Percentiles rank a stretch among this genome's conserved stretches.
These are phyloP conservation scores for Centroberyx gerrardi DNA, from an alignment of 2,797 vertebrate species.

Conservation along the genomic window DNA sequence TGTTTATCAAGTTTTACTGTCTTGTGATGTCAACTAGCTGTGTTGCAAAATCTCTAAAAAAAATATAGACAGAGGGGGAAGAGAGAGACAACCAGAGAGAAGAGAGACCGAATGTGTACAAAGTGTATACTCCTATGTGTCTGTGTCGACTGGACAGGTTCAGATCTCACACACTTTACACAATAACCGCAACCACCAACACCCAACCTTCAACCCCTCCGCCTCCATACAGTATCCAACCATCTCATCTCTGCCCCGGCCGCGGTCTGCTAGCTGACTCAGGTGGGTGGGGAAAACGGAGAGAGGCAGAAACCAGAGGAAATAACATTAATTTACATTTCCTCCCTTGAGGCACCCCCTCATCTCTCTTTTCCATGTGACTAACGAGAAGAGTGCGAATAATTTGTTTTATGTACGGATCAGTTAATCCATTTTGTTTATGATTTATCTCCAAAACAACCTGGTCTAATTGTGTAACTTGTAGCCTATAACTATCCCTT, in stretches of 20 bases:
- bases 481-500: too few relatives aligned
- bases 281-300: constrained; percentile 6
- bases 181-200: constrained; percentile 8
- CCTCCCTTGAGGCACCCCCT: not conserved
- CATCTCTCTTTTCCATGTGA: too few relatives aligned
- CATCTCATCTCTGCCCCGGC: not conserved
- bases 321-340: not conserved
- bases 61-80: not conserved
- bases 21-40: not conserved
- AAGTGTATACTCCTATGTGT: not conserved
- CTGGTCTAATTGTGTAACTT: too few relatives aligned
- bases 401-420: too few relatives aligned
- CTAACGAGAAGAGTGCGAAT: too few relatives aligned
- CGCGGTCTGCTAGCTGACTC: constrained; percentile 23
- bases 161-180: constrained; percentile 8
- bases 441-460: too few relatives aligned
- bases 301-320: not conserved
- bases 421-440: too few relatives aligned
- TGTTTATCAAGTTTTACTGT: not conserved
- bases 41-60: not conserved
- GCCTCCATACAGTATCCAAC: not conserved
- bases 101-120: not conserved
- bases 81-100: not conserved
- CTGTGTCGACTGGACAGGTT: not conserved
- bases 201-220: not conserved